Base-by-base conservation (phyloP, 92 coral and sea anemone genomes). In the Actinernus sp. region DNA sequence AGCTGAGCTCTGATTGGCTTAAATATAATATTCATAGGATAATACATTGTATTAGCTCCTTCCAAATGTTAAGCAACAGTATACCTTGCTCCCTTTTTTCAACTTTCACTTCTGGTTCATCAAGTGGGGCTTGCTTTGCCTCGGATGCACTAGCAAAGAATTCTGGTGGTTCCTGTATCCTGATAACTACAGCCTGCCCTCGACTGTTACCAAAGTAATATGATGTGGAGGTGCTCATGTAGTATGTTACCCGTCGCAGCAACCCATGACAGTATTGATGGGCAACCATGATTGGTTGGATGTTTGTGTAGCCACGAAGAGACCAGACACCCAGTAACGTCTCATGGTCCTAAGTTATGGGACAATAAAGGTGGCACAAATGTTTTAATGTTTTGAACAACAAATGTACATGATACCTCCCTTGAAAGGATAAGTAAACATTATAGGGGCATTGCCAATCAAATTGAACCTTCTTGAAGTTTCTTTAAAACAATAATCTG, bases 261-360 rank as follows among this genome's bases (percentile, higher is more conserved):
- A 93, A 66, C 21, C 97, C 98, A 66, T 75, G 91, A 57, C 98
- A 92, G 71, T 93, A 93, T 21, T 82, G 81, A 31, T 72, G 77
- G 16, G 91, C 83, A 38, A 86, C 70, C 43, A 93, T 50, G 3
- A 93, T 83, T 26, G 98, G 98, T 53, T 79, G 82, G 2, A 89
- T 62, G 25, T 74, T 48, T 24, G 71, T 55, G 44, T 81, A 81
- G 25, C 71, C 64, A 1, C 55, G 73, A 19, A 46, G 9, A 3
- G 79, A 54, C 76, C 69, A 56, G n/a, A 41, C 21, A 29, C 73
- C 73, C 1, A 14, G 28, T 10, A 58, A 14, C 4, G 29, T 40
- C 44, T 52, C 49, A 19, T 81, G 68, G 16, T 67, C 65, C 88
- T 81, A 30, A 13, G 48, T 24, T 1, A 20, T 8, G 19, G 33